phyloP scores from a whole-genome alignment of 2,888 invertebrate genomes.

The Physocephala rufipes region DNA sequence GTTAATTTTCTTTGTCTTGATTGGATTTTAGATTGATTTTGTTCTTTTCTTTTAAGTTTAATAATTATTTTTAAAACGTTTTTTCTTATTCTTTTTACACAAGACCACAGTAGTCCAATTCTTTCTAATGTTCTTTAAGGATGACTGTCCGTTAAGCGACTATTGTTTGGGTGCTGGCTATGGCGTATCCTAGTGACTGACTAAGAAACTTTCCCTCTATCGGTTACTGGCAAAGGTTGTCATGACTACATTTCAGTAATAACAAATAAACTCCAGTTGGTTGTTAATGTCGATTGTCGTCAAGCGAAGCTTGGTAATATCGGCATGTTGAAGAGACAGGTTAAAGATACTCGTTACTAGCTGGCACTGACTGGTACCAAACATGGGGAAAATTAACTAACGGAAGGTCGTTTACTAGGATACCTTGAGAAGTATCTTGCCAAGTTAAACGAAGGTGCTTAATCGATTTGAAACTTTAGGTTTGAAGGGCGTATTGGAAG shows the following conservation, averaged over 20 bases:
- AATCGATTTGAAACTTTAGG: too few species aligned
- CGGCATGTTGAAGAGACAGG: not conserved
- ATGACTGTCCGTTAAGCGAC: conserved; percentile 43
- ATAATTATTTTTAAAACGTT: not conserved
- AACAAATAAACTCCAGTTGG: conserved; percentile 37
- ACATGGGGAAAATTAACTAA: not conserved
- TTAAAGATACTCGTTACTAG: not conserved
- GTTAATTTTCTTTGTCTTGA: not conserved
- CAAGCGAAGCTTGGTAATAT: not conserved
- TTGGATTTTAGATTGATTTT: too few species aligned
- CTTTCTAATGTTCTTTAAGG: conserved; percentile 38
- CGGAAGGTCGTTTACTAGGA: not conserved
- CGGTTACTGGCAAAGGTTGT: conserved; percentile 41
- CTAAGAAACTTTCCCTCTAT: conserved; percentile 29
- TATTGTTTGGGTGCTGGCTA: conserved; percentile 54
- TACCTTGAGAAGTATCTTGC: too few species aligned
- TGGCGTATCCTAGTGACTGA: conserved; percentile 60
- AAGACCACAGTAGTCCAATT: not conserved
- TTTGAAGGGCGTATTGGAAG: too few species aligned
- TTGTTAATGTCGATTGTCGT: conserved; percentile 3
- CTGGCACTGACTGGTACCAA: not conserved
- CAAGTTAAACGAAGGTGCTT: too few species aligned
- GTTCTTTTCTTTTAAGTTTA: not conserved
- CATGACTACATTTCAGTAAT: conserved; percentile 46
- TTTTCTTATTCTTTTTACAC: not conserved